Conservation (phyloP, 2,888 invertebrate genomes). For the Entomobrya multifasciata region DNA sequence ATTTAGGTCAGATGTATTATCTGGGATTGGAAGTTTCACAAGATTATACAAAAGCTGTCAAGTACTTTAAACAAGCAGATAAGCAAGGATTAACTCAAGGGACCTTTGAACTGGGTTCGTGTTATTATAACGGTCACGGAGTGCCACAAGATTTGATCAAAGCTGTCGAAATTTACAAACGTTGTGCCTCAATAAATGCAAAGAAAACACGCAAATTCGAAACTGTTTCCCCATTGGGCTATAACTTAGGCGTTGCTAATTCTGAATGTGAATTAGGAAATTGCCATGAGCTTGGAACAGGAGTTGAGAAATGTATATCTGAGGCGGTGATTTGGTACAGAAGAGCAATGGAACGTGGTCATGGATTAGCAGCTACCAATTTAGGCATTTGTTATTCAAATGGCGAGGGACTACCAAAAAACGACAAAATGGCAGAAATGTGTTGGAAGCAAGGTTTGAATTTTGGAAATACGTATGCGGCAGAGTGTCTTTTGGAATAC, state of each 20-base stretch:
- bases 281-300: too few species aligned
- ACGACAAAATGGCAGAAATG: not conserved
- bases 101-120: too few species aligned
- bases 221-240: not conserved
- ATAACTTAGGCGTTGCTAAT: conserved; percentile 47
- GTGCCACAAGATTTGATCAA: conserved; percentile 10
- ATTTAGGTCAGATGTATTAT: too few species aligned
- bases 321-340: conserved; percentile 59
- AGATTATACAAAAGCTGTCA: not conserved
- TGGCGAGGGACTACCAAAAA: not conserved
- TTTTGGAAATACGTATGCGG: not conserved
- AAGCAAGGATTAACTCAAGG: too few species aligned
- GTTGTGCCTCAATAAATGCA: conserved; percentile 45
- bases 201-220: conserved; percentile 9
- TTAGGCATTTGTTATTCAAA: not conserved
- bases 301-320: too few species aligned
- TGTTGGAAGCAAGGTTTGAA: conserved; percentile 41
- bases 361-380: conserved; percentile 22
- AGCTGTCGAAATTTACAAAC: conserved; percentile 59
- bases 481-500: not conserved
- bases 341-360: conserved; percentile 47
- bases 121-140: too few species aligned
- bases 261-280: not conserved
- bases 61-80: too few species aligned
- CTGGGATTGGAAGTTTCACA: too few species aligned